Base-by-base conservation (phyloP, 2,888 invertebrate genomes). In the Agrochola lychnidis region DNA sequence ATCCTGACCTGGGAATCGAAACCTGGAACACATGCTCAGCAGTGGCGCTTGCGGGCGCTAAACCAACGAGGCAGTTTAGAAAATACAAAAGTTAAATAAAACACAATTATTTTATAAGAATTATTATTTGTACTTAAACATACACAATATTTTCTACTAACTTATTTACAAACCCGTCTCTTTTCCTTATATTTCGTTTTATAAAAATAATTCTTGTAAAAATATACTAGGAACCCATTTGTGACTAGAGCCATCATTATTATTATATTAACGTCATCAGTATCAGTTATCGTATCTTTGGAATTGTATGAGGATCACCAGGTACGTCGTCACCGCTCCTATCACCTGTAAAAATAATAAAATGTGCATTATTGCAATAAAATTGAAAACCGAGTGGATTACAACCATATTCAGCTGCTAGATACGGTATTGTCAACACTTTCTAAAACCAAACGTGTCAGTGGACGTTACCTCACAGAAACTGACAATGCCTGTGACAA, bases 281-380 rank as follows among this genome's bases (percentile, higher is more conserved):
- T 73, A 68, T 87, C 83, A 91, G 56, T 66, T 89, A 67, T 97
- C 97, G 57, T 97, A 97, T 90, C 97, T 96, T 91, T 97, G 97
- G 79, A 97, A 97, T 89, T 97, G 97, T 89, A 97, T 97, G 16
- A 97, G 91, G 77, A 97, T 97, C 9, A 97, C 97, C 72, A 97
- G 89, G 88, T 97, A 97, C 0, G 97, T 97, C 0, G 97, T 97
- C 1, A 97, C 97, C 4, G 97, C 97, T 4, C 97, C 97, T 4
- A 97, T 95, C 30, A 97, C 95, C 97, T 97, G 93, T 48, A 51
- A 68, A 40, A 57, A 19, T 36, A 36, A 56, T n/a, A 5, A 36
- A 36, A 62, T 22, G 61, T 61, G 19, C 22, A 40, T 62, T 30
- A 59, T 61, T 59, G 30, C 16, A 30, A 30, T 36, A 1, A 36